Conservation (phyloP, 2,113 vertebrate species). For the Atlantisia rogersi region DNA sequence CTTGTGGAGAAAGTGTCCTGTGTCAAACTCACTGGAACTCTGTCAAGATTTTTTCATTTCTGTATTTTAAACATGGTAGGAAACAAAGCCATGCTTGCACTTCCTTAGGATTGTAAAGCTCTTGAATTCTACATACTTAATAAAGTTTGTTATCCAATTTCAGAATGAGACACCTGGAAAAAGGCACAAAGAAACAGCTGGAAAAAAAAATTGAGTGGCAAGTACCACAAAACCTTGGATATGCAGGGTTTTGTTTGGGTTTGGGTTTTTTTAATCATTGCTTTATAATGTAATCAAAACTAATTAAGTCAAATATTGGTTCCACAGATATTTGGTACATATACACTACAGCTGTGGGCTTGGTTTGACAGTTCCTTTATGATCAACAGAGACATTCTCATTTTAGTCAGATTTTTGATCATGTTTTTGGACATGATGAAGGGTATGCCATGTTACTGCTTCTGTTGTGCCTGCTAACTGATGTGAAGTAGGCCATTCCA, state of each 20-base stretch:
- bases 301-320: neutral
- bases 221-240: neutral
- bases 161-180: neutral
- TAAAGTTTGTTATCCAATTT: neutral
- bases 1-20: neutral
- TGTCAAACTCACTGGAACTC: neutral
- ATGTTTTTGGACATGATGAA: neutral
- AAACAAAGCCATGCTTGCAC: neutral
- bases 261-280: neutral
- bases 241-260: no score
- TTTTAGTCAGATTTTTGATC: neutral
- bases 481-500: neutral
- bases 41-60: neutral
- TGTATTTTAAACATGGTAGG: neutral
- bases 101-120: neutral
- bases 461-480: neutral
- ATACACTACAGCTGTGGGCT: neutral
- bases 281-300: neutral
- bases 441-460: neutral
- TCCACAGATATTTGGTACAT: neutral
- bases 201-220: rapidly evolving
- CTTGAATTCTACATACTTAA: neutral
- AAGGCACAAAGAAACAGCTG: neutral
- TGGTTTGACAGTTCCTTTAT: neutral
- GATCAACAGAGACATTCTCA: neutral